A percentile compares a stretch with the other conserved stretches of the same genome.
These are phyloP conservation scores for Cheilinus undulatus DNA, from an alignment of 2,113 vertebrate genomes.

Conservation along the genomic window DNA sequence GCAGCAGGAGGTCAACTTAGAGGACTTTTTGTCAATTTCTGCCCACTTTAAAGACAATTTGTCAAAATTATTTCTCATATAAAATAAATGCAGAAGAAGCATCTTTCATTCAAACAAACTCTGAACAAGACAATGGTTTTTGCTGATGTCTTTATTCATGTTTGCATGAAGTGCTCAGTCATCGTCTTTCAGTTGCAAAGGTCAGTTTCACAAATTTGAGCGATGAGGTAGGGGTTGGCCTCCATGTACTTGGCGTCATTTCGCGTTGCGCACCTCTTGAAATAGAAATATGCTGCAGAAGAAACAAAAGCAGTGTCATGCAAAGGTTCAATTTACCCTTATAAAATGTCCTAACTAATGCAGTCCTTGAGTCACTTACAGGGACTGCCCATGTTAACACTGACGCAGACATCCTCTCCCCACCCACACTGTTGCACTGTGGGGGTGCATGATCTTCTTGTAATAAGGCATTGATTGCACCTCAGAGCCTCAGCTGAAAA, in stretches of 20 bases:
- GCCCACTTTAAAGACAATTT: too few relatives aligned
- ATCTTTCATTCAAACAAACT: too few relatives aligned
- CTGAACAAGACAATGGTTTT: not conserved
- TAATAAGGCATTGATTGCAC: not conserved
- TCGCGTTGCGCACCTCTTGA: not conserved
- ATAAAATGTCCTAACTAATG: too few relatives aligned
- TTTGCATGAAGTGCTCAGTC: not conserved
- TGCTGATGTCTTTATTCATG: not conserved
- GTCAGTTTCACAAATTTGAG: not conserved
- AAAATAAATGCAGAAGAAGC: too few relatives aligned
- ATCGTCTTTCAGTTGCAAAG: not conserved
- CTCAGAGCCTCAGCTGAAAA: not conserved
- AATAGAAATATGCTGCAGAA: not conserved
- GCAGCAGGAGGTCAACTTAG: too few relatives aligned
- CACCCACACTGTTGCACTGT: not conserved
- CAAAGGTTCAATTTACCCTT: not conserved
- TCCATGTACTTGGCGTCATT: not conserved
- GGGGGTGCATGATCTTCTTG: not conserved
- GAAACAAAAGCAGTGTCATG: not conserved
- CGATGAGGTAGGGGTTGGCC: not conserved
- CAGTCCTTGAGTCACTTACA: not conserved
- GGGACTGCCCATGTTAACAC: not conserved
- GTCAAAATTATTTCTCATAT: too few relatives aligned
- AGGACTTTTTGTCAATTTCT: too few relatives aligned
- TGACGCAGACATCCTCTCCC: not conserved